A percentile compares a stretch with the other conserved stretches of the same genome.
These are phyloP conservation scores for Sympetrum striolatum DNA, from an alignment of 2,888 invertebrate species.

Conservation along the genomic window DNA sequence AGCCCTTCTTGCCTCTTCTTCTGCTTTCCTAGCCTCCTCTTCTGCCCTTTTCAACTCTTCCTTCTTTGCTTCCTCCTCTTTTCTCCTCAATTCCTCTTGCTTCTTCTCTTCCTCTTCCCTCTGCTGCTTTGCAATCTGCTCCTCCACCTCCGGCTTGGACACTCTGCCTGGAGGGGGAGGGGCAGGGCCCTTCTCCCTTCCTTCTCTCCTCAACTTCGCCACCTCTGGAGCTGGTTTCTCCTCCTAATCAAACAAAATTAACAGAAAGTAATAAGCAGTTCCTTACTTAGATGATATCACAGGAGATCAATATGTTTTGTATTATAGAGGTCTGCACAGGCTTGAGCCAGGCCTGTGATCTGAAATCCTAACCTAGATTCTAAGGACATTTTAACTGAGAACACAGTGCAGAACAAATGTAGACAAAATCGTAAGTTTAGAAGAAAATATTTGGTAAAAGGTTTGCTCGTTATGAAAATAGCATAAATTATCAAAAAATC, in stretches of 20 bases:
- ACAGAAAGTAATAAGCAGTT: too few relatives aligned
- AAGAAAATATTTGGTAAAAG: too few relatives aligned
- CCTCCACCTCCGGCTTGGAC: slow-evolving; percentile 50
- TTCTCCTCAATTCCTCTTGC: not conserved
- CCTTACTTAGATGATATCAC: too few relatives aligned
- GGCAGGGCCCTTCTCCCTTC: slow-evolving; percentile 78
- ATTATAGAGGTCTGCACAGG: too few relatives aligned
- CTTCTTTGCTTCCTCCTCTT: not conserved
- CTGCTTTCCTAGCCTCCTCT: not conserved
- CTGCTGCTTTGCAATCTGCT: slow-evolving; percentile 45
- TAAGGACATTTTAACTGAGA: too few relatives aligned
- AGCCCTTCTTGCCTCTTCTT: not conserved
- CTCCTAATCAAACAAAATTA: slow-evolving; percentile 53
- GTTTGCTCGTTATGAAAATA: too few relatives aligned
- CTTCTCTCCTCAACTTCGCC: slow-evolving; percentile 54
- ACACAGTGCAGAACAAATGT: too few relatives aligned
- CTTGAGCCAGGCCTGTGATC: too few relatives aligned
- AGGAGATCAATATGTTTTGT: too few relatives aligned
- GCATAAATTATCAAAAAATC: too few relatives aligned
- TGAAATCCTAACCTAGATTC: too few relatives aligned
- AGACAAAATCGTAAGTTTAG: too few relatives aligned
- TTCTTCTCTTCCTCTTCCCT: slow-evolving; percentile 48
- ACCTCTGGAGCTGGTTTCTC: slow-evolving; percentile 48
- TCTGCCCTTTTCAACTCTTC: slow-evolving; percentile 49
- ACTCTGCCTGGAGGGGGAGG: slow-evolving; percentile 68